A percentile compares a stretch with the other conserved stretches of the same genome.
Evolutionary conservation across 2,797 vertebrate species (phyloP).

Genomic region (Cyclopterus lumpus): DNA sequence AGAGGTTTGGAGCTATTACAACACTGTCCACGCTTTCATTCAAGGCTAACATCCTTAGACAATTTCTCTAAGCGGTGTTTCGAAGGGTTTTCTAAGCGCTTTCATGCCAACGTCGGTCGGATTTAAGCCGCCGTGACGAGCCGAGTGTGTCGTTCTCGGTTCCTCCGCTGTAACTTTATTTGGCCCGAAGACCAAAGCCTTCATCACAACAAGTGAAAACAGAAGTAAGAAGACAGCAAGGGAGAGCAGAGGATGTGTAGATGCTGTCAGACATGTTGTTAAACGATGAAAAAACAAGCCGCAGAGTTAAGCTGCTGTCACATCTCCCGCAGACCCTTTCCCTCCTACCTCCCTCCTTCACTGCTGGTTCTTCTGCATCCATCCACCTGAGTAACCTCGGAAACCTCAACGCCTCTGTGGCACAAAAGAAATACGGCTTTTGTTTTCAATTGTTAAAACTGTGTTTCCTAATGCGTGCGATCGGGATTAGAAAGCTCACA

Average conservation of each 20-base stretch:
- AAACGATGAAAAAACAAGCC: conserved; percentile 57
- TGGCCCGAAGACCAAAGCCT: conserved; percentile 40
- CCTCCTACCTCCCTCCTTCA: background rate
- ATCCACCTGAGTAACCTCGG: background rate
- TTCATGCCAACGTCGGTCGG: conserved; percentile 19
- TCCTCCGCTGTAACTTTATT: conserved; percentile 16
- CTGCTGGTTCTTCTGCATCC: background rate
- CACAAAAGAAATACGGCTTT: background rate
- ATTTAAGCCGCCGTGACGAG: conserved; percentile 43
- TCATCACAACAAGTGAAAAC: conserved; percentile 33
- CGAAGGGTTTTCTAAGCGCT: conserved; percentile 4
- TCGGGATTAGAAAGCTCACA: background rate
- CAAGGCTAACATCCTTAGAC: conserved; percentile 15
- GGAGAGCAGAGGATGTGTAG: conserved; percentile 23
- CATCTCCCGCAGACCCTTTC: background rate
- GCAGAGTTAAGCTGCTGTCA: conserved; percentile 33
- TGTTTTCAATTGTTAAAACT: background rate
- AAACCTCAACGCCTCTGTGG: background rate
- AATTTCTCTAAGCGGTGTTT: conserved; percentile 8
- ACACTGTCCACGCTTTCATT: conserved; percentile 19
- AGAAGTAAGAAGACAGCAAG: conserved; percentile 56
- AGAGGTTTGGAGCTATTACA: background rate
- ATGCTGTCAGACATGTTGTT: conserved; percentile 38
- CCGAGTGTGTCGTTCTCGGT: conserved; percentile 24
- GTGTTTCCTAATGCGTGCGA: background rate